A percentile compares a stretch with the other conserved stretches of the same genome.
Conservation (phyloP, 2,797 vertebrate genomes). For the Thamnophis elegans region DNA sequence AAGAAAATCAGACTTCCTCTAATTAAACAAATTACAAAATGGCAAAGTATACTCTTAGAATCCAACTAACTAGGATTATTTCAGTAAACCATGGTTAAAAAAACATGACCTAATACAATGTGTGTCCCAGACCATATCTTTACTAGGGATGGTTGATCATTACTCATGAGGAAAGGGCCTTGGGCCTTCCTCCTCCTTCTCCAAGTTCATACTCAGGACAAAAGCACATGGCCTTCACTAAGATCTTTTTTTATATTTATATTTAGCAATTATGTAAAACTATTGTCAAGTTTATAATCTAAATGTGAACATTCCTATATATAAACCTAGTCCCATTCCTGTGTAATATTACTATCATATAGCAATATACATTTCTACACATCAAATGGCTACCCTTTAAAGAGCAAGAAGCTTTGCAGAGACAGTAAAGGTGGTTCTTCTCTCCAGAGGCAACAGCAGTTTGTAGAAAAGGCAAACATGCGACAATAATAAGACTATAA, state of each 20-base stretch:
- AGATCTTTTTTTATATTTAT: background rate
- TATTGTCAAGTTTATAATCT: background rate
- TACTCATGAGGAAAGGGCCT: background rate
- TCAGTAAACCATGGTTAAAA: background rate
- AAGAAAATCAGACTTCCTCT: background rate
- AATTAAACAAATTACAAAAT: background rate
- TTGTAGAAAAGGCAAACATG: background rate
- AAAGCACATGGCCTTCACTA: background rate
- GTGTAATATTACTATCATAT: background rate
- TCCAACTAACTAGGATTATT: too few species aligned
- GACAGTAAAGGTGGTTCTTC: background rate
- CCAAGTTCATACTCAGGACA: background rate
- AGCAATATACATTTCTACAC: background rate
- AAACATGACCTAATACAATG: background rate
- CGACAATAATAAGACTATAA: background rate
- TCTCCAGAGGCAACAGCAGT: background rate
- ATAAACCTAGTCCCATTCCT: background rate
- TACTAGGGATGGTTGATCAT: background rate
- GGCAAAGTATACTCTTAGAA: background rate
- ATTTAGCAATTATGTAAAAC: background rate
- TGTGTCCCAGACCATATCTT: background rate
- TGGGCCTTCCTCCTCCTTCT: background rate
- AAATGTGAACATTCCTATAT: background rate
- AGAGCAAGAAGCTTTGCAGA: background rate
- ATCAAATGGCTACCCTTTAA: background rate